Percentiles rank a stretch among this genome's conserved stretches.
Evolutionary conservation across 64 coral and sea anemone genomes (phyloP).

Genomic region (Trachythela sp.): DNA sequence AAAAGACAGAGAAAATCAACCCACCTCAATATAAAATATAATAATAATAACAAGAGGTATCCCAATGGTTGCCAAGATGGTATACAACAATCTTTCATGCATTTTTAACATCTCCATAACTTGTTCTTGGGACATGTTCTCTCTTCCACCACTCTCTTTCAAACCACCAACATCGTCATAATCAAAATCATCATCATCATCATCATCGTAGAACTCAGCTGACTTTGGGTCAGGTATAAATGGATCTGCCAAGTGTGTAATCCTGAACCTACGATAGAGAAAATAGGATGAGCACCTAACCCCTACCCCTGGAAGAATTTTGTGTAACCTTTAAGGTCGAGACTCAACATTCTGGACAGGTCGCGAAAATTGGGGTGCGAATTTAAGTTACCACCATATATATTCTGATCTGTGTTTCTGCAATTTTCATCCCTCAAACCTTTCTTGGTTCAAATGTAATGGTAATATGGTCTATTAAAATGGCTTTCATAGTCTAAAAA

Average conservation of each 20-base stretch:
- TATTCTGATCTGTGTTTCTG: neutral
- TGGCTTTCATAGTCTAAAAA: too few species aligned
- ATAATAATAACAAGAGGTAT: slow-evolving; percentile 90
- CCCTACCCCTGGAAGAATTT: too few species aligned
- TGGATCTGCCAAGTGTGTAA: neutral
- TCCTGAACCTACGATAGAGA: neutral
- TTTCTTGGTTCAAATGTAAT: neutral
- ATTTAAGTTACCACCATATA: too few species aligned
- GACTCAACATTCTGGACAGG: neutral
- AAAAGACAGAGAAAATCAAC: too few species aligned
- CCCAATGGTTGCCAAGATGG: slow-evolving; percentile 93
- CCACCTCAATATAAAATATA: slow-evolving; percentile 88
- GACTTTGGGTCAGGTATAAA: neutral
- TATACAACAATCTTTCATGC: slow-evolving; percentile 86
- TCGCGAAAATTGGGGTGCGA: too few species aligned
- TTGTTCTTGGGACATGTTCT: slow-evolving; percentile 28
- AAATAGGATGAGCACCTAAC: too few species aligned
- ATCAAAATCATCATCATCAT: neutral
- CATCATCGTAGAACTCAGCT: neutral
- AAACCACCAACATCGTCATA: neutral
- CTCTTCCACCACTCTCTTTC: neutral
- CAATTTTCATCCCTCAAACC: neutral
- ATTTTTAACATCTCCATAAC: slow-evolving; percentile 98
- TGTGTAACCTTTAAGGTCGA: too few species aligned
- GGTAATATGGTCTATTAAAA: too few species aligned